Conservation (phyloP, 2,888 invertebrate genomes). For the Hyalella azteca region DNA sequence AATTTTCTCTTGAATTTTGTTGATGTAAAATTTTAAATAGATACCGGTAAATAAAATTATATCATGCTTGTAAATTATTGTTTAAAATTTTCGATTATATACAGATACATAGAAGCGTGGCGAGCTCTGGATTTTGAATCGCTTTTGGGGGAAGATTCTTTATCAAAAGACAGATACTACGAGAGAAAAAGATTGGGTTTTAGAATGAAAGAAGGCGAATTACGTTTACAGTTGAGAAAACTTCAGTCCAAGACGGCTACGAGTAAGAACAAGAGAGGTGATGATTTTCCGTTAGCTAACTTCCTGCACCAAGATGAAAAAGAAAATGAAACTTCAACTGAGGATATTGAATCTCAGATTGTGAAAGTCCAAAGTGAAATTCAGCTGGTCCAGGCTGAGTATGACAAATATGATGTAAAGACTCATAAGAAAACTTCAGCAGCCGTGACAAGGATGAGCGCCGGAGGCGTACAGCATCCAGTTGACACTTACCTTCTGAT, state of each 20-base stretch:
- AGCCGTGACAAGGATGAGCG: not conserved
- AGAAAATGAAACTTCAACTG: not conserved
- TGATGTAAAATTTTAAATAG: not conserved
- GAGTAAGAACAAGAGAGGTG: not conserved
- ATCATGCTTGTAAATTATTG: not conserved
- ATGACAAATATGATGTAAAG: not conserved
- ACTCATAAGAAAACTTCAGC: not conserved
- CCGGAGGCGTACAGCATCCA: slow-evolving; percentile 59
- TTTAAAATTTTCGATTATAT: not conserved
- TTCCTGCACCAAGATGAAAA: not conserved
- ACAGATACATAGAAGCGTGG: slow-evolving; percentile 9
- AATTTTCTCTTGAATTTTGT: not conserved
- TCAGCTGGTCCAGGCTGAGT: not conserved
- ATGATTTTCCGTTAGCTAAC: not conserved
- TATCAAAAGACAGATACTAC: not conserved
- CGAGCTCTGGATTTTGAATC: not conserved
- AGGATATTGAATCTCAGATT: not conserved
- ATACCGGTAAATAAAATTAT: not conserved
- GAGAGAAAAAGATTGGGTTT: not conserved
- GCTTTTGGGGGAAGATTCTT: not conserved
- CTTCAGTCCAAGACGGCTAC: not conserved
- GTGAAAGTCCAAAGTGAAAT: not conserved
- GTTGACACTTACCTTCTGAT: slow-evolving; percentile 62
- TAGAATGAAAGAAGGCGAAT: not conserved
- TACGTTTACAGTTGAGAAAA: not conserved